Evolutionary conservation across 2,113 vertebrate genomes (phyloP).

Genomic region (Xerus inauris): DNA sequence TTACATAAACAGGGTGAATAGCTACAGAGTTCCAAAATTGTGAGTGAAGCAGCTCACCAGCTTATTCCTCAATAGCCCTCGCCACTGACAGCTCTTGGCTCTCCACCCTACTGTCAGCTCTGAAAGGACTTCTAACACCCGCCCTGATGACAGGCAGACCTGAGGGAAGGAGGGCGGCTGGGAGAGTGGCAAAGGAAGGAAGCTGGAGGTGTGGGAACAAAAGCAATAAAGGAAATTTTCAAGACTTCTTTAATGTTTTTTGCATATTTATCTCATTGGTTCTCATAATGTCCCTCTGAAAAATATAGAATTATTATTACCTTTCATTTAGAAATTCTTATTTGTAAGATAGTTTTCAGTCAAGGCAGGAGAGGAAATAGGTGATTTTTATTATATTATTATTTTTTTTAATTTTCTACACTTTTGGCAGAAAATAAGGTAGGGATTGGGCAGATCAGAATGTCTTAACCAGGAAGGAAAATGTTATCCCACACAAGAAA

Average conservation of each 20-base stretch:
- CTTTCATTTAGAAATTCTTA: background rate
- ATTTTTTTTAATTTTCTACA: background rate
- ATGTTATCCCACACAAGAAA: background rate
- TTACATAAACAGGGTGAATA: conserved; percentile 54
- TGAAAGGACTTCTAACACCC: background rate
- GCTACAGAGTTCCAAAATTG: background rate
- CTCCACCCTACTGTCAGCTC: background rate
- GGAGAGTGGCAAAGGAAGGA: background rate
- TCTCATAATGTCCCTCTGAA: background rate
- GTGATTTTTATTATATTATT: background rate
- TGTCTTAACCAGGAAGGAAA: background rate
- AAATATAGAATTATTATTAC: background rate
- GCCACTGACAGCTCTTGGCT: background rate
- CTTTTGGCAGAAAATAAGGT: background rate
- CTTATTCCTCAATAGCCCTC: background rate
- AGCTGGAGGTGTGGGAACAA: background rate
- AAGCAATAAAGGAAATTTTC: background rate
- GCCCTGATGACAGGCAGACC: background rate
- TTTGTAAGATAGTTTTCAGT: background rate
- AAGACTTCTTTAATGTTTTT: background rate
- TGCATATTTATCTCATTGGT: background rate
- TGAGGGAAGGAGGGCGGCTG: background rate
- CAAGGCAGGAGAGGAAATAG: background rate
- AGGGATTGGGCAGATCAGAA: background rate
- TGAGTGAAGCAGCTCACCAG: background rate